phyloP scores from a whole-genome alignment of 2,888 invertebrate genomes.

The Cheilosia urbana region DNA sequence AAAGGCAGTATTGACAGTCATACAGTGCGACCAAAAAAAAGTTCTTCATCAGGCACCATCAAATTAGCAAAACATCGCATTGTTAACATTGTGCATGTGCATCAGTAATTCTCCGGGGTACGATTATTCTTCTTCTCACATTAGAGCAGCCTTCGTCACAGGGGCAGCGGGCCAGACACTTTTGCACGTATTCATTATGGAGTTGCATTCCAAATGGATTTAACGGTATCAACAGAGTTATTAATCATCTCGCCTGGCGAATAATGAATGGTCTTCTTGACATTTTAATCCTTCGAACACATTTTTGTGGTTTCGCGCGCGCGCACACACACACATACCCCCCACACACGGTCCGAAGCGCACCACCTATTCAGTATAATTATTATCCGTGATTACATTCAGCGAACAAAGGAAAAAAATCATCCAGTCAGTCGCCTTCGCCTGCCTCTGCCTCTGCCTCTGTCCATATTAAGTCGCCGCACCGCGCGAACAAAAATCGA shows the following conservation, averaged over 20 bases:
- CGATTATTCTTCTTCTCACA: conserved; percentile 10
- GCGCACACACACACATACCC: background rate
- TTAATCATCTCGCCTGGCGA: conserved; percentile 75
- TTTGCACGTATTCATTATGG: conserved; percentile 54
- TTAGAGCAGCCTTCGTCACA: conserved; percentile 24
- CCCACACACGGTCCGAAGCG: conserved; percentile 60
- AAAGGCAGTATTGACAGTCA: too few species aligned
- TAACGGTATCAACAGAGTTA: conserved; percentile 74
- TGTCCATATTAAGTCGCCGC: too few species aligned
- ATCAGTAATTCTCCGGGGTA: background rate
- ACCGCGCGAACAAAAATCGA: conserved; percentile 1
- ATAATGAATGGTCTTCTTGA: conserved; percentile 78
- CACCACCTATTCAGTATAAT: conserved; percentile 75
- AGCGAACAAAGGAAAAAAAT: conserved; percentile 64
- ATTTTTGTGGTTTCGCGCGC: conserved; percentile 77
- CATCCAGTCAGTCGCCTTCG: conserved; percentile 45
- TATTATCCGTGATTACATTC: conserved; percentile 73
- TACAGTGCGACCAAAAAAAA: background rate
- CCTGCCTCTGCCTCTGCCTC: conserved; percentile 1
- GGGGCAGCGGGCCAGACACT: background rate
- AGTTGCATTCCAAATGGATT: conserved; percentile 66
- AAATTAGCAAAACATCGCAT: conserved; percentile 1
- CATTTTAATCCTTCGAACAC: conserved; percentile 78
- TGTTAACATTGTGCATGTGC: background rate
- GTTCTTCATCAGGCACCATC: background rate